phyloP scores from a whole-genome alignment of 1,140 invertebrate genomes.

The Halictus rubicundus region DNA sequence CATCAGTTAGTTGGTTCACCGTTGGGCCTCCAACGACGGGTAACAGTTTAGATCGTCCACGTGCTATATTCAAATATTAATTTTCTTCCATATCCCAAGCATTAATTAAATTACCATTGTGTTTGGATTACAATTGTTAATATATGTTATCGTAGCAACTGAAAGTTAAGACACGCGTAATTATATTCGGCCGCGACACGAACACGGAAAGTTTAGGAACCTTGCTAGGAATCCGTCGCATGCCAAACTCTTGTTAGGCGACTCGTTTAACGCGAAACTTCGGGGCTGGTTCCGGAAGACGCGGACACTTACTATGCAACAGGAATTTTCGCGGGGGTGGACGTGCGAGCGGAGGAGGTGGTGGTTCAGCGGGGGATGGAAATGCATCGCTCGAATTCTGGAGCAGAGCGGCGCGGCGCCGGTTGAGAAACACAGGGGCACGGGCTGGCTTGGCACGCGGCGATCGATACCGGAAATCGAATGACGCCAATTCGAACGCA shows the following conservation, averaged over 20 bases:
- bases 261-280: slow-evolving; percentile 18
- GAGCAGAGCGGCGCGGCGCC: slow-evolving; percentile 27
- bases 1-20: no score
- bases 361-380: neutral
- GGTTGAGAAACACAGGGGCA: neutral
- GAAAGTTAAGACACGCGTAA: no score
- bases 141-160: no score
- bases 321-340: slow-evolving; percentile 19
- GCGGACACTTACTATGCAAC: slow-evolving; percentile 28
- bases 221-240: neutral
- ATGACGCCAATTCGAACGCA: slow-evolving; percentile 15
- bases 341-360: no score
- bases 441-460: no score
- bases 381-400: slow-evolving; percentile 44
- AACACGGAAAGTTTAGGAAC: neutral
- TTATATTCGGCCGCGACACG: no score
- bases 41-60: no score
- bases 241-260: slow-evolving; percentile 8
- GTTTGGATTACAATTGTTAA: no score
- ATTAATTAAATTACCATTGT: no score
- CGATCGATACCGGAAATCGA: slow-evolving; percentile 19
- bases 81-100: no score
- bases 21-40: no score
- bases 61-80: no score
- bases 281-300: slow-evolving; percentile 17